Conservation (phyloP, 64 coral and sea anemone species). For the Pachyseris speciosa region DNA sequence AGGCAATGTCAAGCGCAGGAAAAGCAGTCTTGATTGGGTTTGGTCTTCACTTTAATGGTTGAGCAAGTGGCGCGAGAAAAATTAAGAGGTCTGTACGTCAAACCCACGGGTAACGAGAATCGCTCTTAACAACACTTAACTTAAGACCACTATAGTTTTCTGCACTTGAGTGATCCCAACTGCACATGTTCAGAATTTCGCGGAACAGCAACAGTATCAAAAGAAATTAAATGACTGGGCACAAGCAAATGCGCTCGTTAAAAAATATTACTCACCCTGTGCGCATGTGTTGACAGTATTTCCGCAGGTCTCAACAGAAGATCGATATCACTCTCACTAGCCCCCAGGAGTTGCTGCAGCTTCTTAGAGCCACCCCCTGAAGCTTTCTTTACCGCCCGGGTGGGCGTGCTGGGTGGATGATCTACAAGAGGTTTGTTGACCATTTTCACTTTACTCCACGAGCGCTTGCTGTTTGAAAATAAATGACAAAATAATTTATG, state of each 20-base stretch:
- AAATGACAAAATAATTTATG: neutral
- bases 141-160: no score
- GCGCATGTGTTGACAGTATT: constrained; percentile 66
- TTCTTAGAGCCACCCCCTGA: constrained; percentile 97
- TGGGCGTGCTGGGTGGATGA: constrained; percentile 66
- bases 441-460: constrained; percentile 96
- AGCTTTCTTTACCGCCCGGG: constrained; percentile 48
- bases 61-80: no score
- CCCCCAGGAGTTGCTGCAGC: constrained; percentile 92
- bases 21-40: no score
- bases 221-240: neutral
- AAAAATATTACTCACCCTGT: constrained; percentile 37
- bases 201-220: neutral
- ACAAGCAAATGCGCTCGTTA: no score
- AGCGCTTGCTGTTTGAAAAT: constrained; percentile 73
- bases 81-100: no score
- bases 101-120: no score
- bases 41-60: no score
- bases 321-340: constrained; percentile 99
- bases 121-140: no score
- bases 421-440: constrained; percentile 59
- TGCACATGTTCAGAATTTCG: no score
- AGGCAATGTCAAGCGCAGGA: no score
- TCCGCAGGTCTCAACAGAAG: constrained; percentile 86
- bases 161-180: no score